Evolutionary conservation across 2,797 vertebrate genomes (phyloP).

Genomic region (Halcyon leucocephala): DNA sequence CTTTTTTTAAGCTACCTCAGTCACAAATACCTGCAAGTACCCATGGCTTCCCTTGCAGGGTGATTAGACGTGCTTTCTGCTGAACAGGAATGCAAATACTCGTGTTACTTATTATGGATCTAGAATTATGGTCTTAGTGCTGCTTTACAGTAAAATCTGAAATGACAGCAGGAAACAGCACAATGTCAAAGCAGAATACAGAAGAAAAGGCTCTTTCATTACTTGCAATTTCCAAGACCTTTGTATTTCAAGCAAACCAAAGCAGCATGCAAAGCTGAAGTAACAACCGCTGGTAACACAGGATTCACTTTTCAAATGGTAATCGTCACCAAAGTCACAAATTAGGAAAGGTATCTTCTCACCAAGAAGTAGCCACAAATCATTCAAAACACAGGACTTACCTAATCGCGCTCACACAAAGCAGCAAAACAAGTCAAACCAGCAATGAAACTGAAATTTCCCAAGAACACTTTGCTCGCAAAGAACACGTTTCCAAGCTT

Average conservation of each 20-base stretch:
- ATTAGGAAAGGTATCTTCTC: not conserved
- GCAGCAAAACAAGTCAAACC: constrained; percentile 15
- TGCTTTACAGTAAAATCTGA: not conserved
- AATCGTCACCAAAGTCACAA: not conserved
- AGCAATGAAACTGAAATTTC: not conserved
- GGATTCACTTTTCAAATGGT: not conserved
- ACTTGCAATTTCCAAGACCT: not conserved
- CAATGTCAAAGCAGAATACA: not conserved
- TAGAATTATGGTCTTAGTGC: not conserved
- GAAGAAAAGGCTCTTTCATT: not conserved
- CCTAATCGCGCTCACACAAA: not conserved
- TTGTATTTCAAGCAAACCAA: not conserved
- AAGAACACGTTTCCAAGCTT: not conserved
- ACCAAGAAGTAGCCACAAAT: not conserved
- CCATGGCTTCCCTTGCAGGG: not conserved
- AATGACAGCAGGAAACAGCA: not conserved
- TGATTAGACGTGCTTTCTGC: not conserved
- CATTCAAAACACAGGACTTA: constrained; percentile 41
- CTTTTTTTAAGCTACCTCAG: not conserved
- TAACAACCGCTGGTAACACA: not conserved
- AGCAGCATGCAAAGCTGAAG: not conserved
- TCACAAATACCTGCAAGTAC: not conserved
- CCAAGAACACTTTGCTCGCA: not conserved
- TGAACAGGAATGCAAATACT: not conserved
- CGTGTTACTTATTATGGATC: not conserved